These are phyloP conservation scores for Eremobia ochroleuca DNA, from an alignment of 2,888 invertebrate genomes.

Conservation along the genomic window DNA sequence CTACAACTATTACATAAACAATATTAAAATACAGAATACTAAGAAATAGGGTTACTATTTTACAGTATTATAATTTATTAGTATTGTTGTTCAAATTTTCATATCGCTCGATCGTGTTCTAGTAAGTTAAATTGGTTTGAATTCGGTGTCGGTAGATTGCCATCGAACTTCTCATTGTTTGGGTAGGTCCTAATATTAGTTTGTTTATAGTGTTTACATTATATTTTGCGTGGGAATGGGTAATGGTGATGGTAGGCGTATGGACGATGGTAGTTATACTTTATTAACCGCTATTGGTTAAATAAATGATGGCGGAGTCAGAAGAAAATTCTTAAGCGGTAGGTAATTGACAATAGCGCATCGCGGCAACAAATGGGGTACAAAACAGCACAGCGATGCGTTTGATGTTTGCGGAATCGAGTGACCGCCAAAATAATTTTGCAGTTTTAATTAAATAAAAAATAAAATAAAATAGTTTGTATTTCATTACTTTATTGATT, in stretches of 20 bases:
- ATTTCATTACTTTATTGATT: too few relatives aligned
- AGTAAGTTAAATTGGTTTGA: conserved; percentile 46
- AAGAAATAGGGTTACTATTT: conserved; percentile 12
- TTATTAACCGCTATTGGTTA: neutral
- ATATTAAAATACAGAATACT: conserved; percentile 12
- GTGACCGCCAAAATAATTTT: too few relatives aligned
- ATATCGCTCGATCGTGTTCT: conserved; percentile 27
- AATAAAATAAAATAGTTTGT: too few relatives aligned
- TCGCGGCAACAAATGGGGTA: neutral
- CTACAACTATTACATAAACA: conserved; percentile 16
- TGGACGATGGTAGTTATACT: neutral
- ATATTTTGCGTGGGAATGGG: conserved; percentile 1
- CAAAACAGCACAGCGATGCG: too few relatives aligned
- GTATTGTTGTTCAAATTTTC: conserved; percentile 16
- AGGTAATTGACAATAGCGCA: neutral
- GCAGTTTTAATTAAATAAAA: too few relatives aligned
- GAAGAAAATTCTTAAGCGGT: neutral
- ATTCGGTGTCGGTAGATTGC: conserved; percentile 8
- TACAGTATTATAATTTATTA: conserved; percentile 24
- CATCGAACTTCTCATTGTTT: conserved; percentile 8
- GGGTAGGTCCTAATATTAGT: neutral
- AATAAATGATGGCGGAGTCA: neutral
- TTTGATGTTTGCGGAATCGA: too few relatives aligned
- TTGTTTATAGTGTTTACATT: conserved; percentile 13
- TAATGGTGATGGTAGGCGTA: neutral